Evolutionary conservation across 2,888 invertebrate genomes (phyloP).

Genomic region (Pristionchus japonicus): DNA sequence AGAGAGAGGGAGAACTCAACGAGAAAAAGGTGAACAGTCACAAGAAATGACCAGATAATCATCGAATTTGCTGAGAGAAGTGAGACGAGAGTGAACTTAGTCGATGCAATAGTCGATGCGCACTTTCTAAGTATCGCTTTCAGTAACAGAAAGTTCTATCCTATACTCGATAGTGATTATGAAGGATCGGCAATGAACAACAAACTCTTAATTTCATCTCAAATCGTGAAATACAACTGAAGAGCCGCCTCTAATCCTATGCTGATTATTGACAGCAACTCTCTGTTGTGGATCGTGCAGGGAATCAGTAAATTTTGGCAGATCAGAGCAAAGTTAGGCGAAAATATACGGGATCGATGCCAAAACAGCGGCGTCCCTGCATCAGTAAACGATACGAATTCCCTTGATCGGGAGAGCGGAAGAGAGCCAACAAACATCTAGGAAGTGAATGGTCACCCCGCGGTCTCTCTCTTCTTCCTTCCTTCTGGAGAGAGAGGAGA

Average conservation of each 20-base stretch:
- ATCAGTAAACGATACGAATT: neutral
- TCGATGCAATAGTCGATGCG: neutral
- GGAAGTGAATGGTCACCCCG: neutral
- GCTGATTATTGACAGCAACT: too few species aligned
- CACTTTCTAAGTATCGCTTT: neutral
- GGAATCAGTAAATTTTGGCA: neutral
- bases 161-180: too few species aligned
- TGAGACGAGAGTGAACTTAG: neutral
- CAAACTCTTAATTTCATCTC: too few species aligned
- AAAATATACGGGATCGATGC: too few species aligned
- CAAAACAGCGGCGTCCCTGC: too few species aligned
- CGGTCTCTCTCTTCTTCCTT: neutral
- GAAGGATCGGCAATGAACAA: too few species aligned
- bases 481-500: neutral
- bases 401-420: neutral
- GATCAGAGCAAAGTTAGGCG: too few species aligned
- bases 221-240: too few species aligned
- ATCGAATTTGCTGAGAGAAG: neutral
- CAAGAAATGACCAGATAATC: neutral
- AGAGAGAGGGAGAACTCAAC: neutral
- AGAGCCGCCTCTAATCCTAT: too few species aligned
- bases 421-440: neutral
- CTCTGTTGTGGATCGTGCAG: neutral
- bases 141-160: neutral
- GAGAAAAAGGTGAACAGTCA: neutral